These are phyloP conservation scores for Stenopsyche tienmushanensis DNA, from an alignment of 1,140 invertebrate species.

Conservation along the genomic window DNA sequence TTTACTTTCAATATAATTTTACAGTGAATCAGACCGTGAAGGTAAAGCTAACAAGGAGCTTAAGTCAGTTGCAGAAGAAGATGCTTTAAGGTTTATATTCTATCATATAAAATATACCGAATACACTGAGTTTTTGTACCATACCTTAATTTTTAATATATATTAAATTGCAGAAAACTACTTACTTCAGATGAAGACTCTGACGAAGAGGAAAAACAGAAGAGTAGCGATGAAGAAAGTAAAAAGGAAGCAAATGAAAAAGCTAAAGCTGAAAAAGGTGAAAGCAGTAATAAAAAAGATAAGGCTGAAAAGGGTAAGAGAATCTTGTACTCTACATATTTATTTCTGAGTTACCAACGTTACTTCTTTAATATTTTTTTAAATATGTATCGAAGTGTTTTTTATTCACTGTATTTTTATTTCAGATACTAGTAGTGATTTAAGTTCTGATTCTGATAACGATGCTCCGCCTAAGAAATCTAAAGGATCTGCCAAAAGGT, in stretches of 20 bases:
- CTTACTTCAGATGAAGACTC: constrained; percentile 88
- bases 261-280: constrained; percentile 62
- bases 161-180: constrained; percentile 61
- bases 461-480: constrained; percentile 51
- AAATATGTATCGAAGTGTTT: not conserved
- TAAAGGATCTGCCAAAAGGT: constrained; percentile 32
- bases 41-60: constrained; percentile 69
- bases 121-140: not conserved
- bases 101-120: not conserved
- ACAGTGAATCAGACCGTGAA: constrained; percentile 74
- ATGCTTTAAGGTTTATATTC: constrained; percentile 63
- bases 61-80: constrained; percentile 87
- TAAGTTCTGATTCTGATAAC: constrained; percentile 73
- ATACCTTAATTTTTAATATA: not conserved
- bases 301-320: constrained; percentile 26
- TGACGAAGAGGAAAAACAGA: constrained; percentile 72
- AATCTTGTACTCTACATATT: not conserved
- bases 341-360: not conserved
- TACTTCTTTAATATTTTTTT: constrained; percentile 22
- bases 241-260: constrained; percentile 62
- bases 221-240: constrained; percentile 61
- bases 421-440: constrained; percentile 68
- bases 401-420: constrained; percentile 27
- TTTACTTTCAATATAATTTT: constrained; percentile 37
- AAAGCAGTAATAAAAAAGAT: constrained; percentile 63